Percentiles rank a stretch among this genome's conserved stretches.
Conservation (phyloP, 2,113 vertebrate genomes). For the Quiscalus mexicanus region DNA sequence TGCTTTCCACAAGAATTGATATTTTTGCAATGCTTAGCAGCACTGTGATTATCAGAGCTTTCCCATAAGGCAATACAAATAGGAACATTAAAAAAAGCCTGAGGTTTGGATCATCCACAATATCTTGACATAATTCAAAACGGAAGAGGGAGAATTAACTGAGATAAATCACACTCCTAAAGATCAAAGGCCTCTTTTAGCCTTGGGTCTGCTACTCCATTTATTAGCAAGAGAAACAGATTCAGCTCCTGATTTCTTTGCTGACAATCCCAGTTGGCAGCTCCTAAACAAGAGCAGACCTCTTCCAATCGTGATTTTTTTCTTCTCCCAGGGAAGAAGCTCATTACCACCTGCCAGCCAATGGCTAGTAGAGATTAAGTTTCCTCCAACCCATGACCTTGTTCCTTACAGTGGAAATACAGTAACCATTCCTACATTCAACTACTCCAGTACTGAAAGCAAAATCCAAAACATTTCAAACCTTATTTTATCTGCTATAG, state of each 20-base stretch:
- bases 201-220: background rate
- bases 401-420: background rate
- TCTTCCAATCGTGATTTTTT: background rate
- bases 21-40: background rate
- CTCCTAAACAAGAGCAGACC: background rate
- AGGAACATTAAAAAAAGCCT: background rate
- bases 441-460: constrained; percentile 16
- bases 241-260: background rate
- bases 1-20: background rate
- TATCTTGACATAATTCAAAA: background rate
- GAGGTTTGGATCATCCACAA: background rate
- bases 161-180: background rate
- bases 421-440: background rate
- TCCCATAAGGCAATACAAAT: background rate
- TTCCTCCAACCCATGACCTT: background rate
- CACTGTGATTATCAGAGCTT: background rate
- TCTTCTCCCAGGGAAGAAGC: background rate
- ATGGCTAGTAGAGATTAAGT: background rate
- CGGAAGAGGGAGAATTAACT: background rate
- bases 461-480: background rate
- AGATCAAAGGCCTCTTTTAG: background rate
- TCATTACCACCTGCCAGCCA: background rate
- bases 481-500: constrained; percentile 67
- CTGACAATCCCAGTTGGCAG: background rate
- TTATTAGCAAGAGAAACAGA: background rate